Conservation (phyloP, 1,140 invertebrate genomes). For the Euglossa dilemma region DNA sequence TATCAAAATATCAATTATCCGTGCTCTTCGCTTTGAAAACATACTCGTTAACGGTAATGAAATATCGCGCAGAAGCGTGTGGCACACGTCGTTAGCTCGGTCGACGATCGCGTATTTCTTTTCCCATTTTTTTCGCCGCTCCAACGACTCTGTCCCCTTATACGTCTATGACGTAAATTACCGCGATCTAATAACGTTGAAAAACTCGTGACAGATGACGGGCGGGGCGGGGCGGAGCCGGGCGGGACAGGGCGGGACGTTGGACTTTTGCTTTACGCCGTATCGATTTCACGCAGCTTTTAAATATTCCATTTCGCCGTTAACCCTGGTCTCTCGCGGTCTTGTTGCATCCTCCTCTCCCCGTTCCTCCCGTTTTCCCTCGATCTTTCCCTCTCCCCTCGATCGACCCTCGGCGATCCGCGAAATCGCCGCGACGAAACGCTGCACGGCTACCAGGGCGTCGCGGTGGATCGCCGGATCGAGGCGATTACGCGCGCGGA, state of each 20-base stretch:
- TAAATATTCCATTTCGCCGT: conserved; percentile 21
- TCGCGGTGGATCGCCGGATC: background rate
- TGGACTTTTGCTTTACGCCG: conserved; percentile 3
- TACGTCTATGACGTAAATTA: conserved; percentile 37
- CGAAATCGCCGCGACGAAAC: no score
- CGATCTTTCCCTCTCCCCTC: no score
- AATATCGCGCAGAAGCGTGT: conserved; percentile 15
- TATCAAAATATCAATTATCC: conserved; percentile 66
- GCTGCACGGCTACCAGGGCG: no score
- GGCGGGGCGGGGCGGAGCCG: background rate
- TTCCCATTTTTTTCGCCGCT: background rate
- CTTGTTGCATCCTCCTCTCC: background rate
- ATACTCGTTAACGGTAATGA: conserved; percentile 56
- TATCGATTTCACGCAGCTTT: conserved; percentile 50
- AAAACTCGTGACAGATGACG: conserved; percentile 38
- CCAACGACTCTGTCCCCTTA: background rate
- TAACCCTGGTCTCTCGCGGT: background rate
- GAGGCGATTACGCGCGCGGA: no score
- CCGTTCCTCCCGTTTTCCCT: background rate
- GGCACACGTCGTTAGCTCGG: background rate
- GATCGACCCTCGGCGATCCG: no score
- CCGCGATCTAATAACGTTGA: conserved; percentile 31
- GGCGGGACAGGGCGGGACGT: conserved; percentile 1
- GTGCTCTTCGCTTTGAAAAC: conserved; percentile 41
- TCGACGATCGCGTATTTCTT: conserved; percentile 27